Conservation (phyloP, 2,113 vertebrate genomes). For the Hyaena hyaena region DNA sequence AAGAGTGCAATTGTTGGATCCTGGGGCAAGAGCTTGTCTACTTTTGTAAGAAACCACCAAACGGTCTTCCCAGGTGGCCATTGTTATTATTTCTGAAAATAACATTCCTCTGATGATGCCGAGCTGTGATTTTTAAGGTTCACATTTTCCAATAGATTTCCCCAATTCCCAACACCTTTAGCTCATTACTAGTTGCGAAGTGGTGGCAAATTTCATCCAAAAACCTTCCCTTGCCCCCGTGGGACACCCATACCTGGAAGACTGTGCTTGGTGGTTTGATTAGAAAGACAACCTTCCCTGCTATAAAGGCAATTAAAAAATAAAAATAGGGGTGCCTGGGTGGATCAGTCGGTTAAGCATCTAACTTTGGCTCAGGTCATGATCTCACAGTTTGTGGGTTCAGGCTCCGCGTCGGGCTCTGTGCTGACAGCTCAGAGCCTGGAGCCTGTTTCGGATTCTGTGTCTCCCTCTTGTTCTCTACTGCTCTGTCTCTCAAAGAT, state of each 20-base stretch:
- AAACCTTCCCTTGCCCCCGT: no score
- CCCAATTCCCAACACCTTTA: neutral
- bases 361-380: no score
- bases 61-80: neutral
- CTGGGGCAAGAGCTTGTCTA: neutral
- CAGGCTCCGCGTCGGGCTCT: no score
- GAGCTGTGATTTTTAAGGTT: neutral
- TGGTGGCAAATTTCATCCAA: neutral
- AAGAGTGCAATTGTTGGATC: neutral
- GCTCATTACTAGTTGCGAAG: neutral
- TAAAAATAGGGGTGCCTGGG: neutral
- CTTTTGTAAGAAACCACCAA: neutral
- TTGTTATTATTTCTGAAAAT: neutral
- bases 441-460: no score
- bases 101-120: neutral
- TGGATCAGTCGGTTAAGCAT: no score
- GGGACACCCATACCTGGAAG: rapidly evolving
- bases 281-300: neutral
- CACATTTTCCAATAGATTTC: neutral
- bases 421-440: no score
- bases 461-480: no score
- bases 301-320: neutral
- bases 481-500: no score
- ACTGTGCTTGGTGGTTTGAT: rapidly evolving
- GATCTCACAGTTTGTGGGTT: no score